Percentiles rank a stretch among this genome's conserved stretches.
phyloP scores from a whole-genome alignment of 2,888 invertebrate species.

The Pachycephus smyrnensis region DNA sequence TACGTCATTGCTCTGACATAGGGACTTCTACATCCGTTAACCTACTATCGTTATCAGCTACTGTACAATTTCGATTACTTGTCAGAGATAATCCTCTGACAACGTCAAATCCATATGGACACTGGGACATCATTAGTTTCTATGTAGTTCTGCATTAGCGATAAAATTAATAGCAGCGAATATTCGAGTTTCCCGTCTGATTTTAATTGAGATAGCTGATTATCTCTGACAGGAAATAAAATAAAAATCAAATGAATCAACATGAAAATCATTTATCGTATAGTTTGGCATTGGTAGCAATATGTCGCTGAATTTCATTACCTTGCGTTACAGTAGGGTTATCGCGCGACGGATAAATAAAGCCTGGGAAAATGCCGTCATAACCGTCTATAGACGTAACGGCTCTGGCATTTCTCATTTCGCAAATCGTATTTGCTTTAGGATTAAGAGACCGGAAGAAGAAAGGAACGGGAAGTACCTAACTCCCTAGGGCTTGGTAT shows the following conservation, averaged over 20 bases:
- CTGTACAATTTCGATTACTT: background rate
- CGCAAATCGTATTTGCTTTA: background rate
- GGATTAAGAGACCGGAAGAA: background rate
- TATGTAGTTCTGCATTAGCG: background rate
- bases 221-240: background rate
- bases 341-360: background rate
- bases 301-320: too few species aligned
- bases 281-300: too few species aligned
- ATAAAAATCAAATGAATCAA: background rate
- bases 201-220: background rate
- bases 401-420: background rate
- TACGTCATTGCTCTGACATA: background rate
- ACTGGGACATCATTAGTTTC: background rate
- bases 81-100: background rate
- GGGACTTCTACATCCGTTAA: background rate
- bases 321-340: too few species aligned
- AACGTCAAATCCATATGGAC: background rate
- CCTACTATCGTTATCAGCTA: background rate
- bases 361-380: background rate
- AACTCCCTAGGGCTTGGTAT: background rate
- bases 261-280: too few species aligned
- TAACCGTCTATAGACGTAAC: background rate
- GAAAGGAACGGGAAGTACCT: background rate
- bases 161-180: background rate
- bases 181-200: background rate